Percentiles rank a stretch among this genome's conserved stretches.
phyloP scores from a whole-genome alignment of 2,113 vertebrate genomes.

The Gymnarchus niloticus region DNA sequence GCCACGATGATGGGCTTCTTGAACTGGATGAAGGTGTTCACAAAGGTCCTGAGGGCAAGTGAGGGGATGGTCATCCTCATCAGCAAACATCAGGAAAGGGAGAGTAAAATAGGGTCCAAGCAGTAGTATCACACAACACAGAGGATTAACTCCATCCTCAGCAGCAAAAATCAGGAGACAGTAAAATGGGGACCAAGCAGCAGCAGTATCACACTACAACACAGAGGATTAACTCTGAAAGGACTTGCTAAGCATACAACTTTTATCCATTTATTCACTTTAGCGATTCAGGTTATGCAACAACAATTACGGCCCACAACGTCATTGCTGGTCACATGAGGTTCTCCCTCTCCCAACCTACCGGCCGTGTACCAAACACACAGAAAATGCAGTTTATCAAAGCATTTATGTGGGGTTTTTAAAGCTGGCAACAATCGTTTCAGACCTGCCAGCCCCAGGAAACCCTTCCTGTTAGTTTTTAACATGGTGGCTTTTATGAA shows the following conservation, averaged over 20 bases:
- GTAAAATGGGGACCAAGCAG: too few species aligned
- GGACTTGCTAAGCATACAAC: too few species aligned
- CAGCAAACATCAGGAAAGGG: neutral
- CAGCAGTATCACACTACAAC: too few species aligned
- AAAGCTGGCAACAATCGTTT: neutral
- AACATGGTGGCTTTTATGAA: neutral
- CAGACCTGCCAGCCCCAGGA: neutral
- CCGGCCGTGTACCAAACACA: neutral
- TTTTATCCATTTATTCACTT: too few species aligned
- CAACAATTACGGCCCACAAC: too few species aligned
- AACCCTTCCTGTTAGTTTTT: neutral
- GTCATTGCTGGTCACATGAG: neutral
- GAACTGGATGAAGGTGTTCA: slow-evolving; percentile 98
- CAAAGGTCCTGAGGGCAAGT: slow-evolving; percentile 77
- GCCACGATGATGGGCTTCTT: slow-evolving; percentile 97
- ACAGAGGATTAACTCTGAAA: too few species aligned
- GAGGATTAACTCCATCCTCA: too few species aligned
- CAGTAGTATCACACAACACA: neutral
- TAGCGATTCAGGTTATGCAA: too few species aligned
- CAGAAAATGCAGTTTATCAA: neutral
- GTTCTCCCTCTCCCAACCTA: neutral
- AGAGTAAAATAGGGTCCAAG: neutral
- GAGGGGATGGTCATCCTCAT: slow-evolving; percentile 32
- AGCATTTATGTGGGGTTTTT: neutral
- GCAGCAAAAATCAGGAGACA: too few species aligned